Conservation (phyloP, 2,888 invertebrate genomes). For the Chydorus sphaericus region DNA sequence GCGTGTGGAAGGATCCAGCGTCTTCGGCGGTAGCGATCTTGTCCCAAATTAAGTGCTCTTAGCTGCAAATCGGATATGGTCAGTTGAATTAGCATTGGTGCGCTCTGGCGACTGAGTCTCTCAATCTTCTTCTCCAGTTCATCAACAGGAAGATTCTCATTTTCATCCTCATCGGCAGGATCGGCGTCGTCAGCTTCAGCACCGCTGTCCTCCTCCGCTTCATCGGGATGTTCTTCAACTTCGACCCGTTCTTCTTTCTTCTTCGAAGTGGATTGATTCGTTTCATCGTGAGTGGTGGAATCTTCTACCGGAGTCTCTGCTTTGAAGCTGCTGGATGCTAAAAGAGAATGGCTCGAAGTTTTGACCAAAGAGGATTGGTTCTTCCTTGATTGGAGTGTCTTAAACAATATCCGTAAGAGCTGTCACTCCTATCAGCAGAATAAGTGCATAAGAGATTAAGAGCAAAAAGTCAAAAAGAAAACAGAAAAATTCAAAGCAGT, state of each 20-base stretch:
- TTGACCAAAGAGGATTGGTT: slow-evolving; percentile 1
- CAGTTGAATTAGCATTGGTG: slow-evolving; percentile 58
- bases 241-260: slow-evolving; percentile 22
- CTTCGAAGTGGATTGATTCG: slow-evolving; percentile 12
- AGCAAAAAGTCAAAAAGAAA: too few species aligned
- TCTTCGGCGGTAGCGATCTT: slow-evolving; percentile 80
- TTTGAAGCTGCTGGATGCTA: neutral
- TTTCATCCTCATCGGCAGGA: slow-evolving; percentile 46
- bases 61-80: slow-evolving; percentile 66
- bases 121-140: slow-evolving; percentile 78
- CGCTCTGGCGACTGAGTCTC: slow-evolving; percentile 59
- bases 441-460: too few species aligned
- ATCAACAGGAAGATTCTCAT: slow-evolving; percentile 66
- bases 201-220: slow-evolving; percentile 21
- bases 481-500: too few species aligned
- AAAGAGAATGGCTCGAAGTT: neutral
- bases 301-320: slow-evolving; percentile 7
- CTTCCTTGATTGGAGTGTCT: slow-evolving; percentile 17
- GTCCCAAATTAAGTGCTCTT: slow-evolving; percentile 77
- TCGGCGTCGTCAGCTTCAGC: slow-evolving; percentile 20
- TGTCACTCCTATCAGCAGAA: too few species aligned
- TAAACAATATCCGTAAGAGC: too few species aligned
- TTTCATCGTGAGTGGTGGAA: slow-evolving; percentile 12
- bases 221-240: slow-evolving; percentile 23
- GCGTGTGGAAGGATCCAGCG: slow-evolving; percentile 87